Evolutionary conservation across 2,113 vertebrate genomes (phyloP), one percentile per base, ranked within the genome.

Genomic region (Vimba vimba): DNA sequence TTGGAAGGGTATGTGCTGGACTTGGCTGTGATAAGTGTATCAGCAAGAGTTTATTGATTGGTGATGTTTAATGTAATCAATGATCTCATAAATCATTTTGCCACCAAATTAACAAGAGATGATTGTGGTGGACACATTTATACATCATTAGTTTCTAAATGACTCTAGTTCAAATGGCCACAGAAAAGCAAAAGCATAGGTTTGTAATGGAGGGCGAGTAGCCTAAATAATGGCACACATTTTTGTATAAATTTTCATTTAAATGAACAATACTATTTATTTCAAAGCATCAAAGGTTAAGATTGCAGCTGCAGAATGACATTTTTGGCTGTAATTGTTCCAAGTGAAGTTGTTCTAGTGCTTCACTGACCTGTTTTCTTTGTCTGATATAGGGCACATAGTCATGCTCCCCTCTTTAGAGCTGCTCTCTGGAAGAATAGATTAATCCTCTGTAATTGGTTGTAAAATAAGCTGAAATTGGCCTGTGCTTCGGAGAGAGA

Each of bases 361-460:
- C 62, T 68, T 68, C 47, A 52, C 25, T 69, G 62, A 52, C 43
- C 80, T 33, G 80, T 69, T 82, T 82, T 27, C 62, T 36, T 62
- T 33, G 43, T 83, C 71, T 79, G 30, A 78, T 62, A 60, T 79
- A 86, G 62, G 75, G 62, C 82, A 88, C 59, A 73, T 30, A 68
- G 9, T 21, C 52, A n/a, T 83, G 80, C 82, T 52, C 55, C 84
- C 50, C 85, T 88, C 85, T 81, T 84, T 84, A 88, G 78, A 81
- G 62, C 57, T 50, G 57, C 45, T 52, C 79, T 74, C 13, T 81
- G 84, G 64, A 86, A 86, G 75, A 76, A 71, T 57, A 33, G 77
- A 86, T 88, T 86, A 88, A 88, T 88, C 82, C 77, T 77, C 85
- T 11, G 81, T 88, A 88, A 88, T 88, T 88, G 85, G 87, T 83